These are phyloP conservation scores for Prionace glauca DNA, from an alignment of 2,797 vertebrate species.

Conservation along the genomic window DNA sequence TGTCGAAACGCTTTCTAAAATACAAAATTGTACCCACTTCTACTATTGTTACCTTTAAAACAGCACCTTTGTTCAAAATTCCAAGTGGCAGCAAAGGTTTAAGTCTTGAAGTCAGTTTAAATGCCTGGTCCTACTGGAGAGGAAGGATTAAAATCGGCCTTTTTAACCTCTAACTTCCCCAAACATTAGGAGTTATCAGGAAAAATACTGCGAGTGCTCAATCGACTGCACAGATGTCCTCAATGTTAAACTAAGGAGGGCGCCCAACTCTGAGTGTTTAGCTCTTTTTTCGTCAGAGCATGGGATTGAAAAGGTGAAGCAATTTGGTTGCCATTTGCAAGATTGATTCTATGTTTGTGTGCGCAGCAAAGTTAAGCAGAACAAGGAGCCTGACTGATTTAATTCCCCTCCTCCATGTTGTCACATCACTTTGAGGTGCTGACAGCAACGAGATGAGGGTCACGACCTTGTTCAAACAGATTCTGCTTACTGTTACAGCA, in stretches of 20 bases:
- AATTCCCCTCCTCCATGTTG: not conserved
- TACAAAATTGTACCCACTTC: no score
- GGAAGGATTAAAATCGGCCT: not conserved
- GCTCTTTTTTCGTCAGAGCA: not conserved
- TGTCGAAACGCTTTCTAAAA: no score
- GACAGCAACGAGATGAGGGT: not conserved
- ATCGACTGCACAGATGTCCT: not conserved
- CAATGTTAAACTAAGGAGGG: not conserved
- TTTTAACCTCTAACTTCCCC: not conserved
- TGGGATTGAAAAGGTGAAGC: not conserved
- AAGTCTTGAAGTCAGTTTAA: not conserved
- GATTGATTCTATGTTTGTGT: not conserved
- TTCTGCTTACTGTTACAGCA: not conserved
- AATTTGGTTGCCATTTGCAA: not conserved
- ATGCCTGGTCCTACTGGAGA: no score
- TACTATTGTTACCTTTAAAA: not conserved
- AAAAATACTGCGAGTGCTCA: not conserved
- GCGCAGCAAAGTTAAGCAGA: not conserved
- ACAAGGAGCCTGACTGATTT: not conserved
- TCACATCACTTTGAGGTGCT: conserved; percentile 3
- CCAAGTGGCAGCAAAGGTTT: not conserved
- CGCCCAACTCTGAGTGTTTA: not conserved
- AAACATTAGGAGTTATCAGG: not conserved
- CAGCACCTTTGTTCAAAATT: not conserved
- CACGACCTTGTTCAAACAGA: not conserved